Evolutionary conservation across 2,797 vertebrate species (phyloP), one percentile per base, ranked within the genome.

Genomic region (Erithacus rubecula): DNA sequence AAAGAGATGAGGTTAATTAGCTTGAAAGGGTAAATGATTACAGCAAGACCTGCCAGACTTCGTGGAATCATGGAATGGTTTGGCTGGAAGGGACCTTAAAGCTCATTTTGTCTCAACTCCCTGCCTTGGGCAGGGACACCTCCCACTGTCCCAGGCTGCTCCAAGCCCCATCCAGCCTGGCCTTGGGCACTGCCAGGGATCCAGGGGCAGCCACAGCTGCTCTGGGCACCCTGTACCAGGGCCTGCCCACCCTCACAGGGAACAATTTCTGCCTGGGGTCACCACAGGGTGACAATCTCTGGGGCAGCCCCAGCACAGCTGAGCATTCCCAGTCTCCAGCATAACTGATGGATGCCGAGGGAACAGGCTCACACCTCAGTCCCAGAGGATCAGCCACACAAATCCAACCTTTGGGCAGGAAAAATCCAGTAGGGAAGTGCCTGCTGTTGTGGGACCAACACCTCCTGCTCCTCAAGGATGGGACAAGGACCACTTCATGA

Each of bases 301-400:
- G 3, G 0, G 32, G 21, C 64, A 55, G 23, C 8, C 43, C 51
- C 21, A 64, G 9, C 53, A 30, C 14, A 44, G 81, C 60, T 2
- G 29, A 76, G 43, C 1, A 0, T 5, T 58, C 39, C 36, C 24
- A 13, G 23, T 29, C 16, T 8, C n/a, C 29, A 12, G 14, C 1
- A 1, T 8, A 8, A 26, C 0, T 12, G 10, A 59, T 0, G 23
- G 62, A 36, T 16, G 5, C 53, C 0, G 0, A 83, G 13, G 46
- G 71, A 83, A 30, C 0, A 0, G 0, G 0, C 23, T 67, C 39
- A 13, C 27, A 44, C 32, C 58, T 34, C 44, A 27, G 37, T 16
- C 26, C 16, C 43, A 47, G 19, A 12, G 46, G 11, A 77, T n/a
- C 56, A 55, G 58, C n/a, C 46, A 46, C 5, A 4, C 2, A 1